phyloP scores from a whole-genome alignment of 2,113 vertebrate species.

The Ariopsis seemanni region DNA sequence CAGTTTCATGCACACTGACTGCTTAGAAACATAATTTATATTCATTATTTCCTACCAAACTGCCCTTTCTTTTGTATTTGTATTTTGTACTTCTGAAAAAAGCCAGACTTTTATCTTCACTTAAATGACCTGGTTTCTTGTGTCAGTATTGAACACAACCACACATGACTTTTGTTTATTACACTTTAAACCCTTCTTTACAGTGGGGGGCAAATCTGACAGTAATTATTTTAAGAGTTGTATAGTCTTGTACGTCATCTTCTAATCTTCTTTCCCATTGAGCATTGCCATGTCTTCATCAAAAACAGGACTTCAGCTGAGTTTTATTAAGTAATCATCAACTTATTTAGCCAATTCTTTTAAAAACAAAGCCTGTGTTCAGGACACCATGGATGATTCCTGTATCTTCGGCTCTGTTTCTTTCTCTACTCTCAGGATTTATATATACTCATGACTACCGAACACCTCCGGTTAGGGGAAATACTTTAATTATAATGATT shows the following conservation, averaged over 20 bases:
- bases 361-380: slow-evolving; percentile 55
- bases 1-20: slow-evolving; percentile 67
- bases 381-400: slow-evolving; percentile 40
- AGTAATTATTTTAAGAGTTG: slow-evolving; percentile 36
- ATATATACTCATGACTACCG: background rate
- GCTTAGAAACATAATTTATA: slow-evolving; percentile 60
- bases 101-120: slow-evolving; percentile 51
- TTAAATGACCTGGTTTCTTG: slow-evolving; percentile 27
- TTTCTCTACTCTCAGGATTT: background rate
- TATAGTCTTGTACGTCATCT: background rate
- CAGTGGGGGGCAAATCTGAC: slow-evolving; percentile 41
- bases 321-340: slow-evolving; percentile 56
- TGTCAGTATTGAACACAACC: background rate
- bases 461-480: background rate
- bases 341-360: slow-evolving; percentile 47
- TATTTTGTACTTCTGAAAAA: slow-evolving; percentile 71
- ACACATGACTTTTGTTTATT: background rate
- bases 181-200: background rate
- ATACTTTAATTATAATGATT: slow-evolving; percentile 16
- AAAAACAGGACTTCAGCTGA: slow-evolving; percentile 55
- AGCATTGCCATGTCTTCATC: slow-evolving; percentile 51
- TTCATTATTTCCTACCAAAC: slow-evolving; percentile 61
- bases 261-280: slow-evolving; percentile 48
- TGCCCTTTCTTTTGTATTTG: slow-evolving; percentile 49
- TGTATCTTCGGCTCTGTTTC: background rate